Percentiles rank a stretch among this genome's conserved stretches.
These are phyloP conservation scores for Thecocarcelia acutangulata DNA, from an alignment of 2,888 invertebrate species.

Conservation along the genomic window DNA sequence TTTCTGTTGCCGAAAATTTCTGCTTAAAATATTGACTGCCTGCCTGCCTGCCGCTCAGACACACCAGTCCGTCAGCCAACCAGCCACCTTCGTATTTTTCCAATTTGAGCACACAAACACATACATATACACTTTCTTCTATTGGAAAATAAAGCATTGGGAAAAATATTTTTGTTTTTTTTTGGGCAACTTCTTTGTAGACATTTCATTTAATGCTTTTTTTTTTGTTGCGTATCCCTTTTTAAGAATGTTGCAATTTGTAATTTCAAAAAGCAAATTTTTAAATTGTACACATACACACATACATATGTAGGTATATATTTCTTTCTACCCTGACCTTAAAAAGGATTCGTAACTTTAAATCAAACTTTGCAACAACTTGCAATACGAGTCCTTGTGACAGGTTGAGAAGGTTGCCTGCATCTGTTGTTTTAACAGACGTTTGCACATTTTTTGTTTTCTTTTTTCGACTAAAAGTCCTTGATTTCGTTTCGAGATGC, in stretches of 20 bases:
- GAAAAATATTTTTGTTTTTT: conserved; percentile 28
- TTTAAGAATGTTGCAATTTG: no score
- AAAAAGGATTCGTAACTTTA: neutral
- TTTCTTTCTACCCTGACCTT: conserved; percentile 3
- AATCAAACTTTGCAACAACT: conserved; percentile 13
- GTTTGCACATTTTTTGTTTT: neutral
- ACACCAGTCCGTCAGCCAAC: conserved; percentile 12
- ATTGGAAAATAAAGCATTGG: conserved; percentile 41
- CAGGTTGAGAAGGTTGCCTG: neutral
- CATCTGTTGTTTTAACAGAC: conserved; percentile 1
- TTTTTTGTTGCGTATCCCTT: neutral
- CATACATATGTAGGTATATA: no score
- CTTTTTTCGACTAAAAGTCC: conserved; percentile 6
- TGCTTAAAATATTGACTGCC: conserved; percentile 19
- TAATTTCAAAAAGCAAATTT: no score
- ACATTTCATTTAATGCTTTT: neutral
- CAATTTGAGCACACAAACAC: conserved; percentile 27
- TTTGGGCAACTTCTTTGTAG: neutral
- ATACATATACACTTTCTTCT: no score
- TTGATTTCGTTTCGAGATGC: neutral
- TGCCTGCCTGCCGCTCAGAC: neutral
- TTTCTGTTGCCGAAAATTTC: conserved; percentile 28
- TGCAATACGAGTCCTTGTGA: conserved; percentile 32
- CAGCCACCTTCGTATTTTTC: conserved; percentile 44
- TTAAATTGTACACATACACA: neutral